Percentiles rank a stretch among this genome's conserved stretches.
phyloP scores from a whole-genome alignment of 2,888 invertebrate species.

The Choristoneura rosaceana region DNA sequence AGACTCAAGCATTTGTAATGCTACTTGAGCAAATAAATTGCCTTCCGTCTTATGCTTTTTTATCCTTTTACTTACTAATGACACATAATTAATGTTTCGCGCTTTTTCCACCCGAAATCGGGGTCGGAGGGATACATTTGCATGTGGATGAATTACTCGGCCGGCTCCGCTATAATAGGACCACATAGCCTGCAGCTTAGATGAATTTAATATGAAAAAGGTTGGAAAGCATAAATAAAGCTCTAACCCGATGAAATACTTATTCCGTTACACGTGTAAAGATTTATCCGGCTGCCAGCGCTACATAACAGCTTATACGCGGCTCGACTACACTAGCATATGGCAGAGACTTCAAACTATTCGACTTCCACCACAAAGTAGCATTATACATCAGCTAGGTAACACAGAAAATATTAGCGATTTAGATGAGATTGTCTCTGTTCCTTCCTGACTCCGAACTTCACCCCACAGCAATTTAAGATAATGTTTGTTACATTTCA shows the following conservation, averaged over 20 bases:
- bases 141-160: conserved; percentile 35
- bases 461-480: conserved; percentile 13
- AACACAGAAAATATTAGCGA: conserved; percentile 13
- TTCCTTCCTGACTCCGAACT: conserved; percentile 19
- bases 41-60: conserved; percentile 30
- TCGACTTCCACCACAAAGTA: conserved; percentile 10
- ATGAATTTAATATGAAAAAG: conserved; percentile 29
- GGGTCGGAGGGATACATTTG: conserved; percentile 31
- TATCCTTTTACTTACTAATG: conserved; percentile 30
- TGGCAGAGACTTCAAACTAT: not conserved
- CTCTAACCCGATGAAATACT: conserved; percentile 16
- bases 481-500: conserved; percentile 34
- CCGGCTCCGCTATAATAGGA: conserved; percentile 14
- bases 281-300: too few species aligned
- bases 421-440: conserved; percentile 29
- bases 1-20: conserved; percentile 33
- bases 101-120: conserved; percentile 21
- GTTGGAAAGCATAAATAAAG: conserved; percentile 14
- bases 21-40: conserved; percentile 36
- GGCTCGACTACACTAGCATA: not conserved
- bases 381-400: not conserved
- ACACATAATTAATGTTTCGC: conserved; percentile 28
- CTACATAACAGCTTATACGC: too few species aligned
- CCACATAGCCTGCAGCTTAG: conserved; percentile 24
- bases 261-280: conserved; percentile 5